phyloP scores from a whole-genome alignment of 2,113 vertebrate genomes.

The Atherinomorus stipes region DNA sequence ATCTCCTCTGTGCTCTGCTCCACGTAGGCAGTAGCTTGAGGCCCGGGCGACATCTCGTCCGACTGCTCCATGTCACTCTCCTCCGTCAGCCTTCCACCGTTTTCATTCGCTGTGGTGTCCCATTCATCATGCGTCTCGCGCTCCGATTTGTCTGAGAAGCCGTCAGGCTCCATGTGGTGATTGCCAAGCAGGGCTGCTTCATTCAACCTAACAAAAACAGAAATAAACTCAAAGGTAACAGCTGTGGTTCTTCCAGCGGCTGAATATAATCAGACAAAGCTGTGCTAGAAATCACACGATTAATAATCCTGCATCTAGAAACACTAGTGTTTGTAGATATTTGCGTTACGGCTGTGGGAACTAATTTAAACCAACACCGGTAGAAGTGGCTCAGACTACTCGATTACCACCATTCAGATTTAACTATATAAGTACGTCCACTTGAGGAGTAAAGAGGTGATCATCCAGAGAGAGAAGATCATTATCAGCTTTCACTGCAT shows the following conservation, averaged over 20 bases:
- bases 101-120: constrained; percentile 84
- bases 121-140: constrained; percentile 90
- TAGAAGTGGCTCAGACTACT: too few relatives aligned
- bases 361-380: too few relatives aligned
- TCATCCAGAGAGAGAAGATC: too few relatives aligned
- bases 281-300: too few relatives aligned
- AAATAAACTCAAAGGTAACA: constrained; percentile 28
- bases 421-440: neutral
- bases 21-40: constrained; percentile 88
- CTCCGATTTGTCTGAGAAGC: constrained; percentile 92
- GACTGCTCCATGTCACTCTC: constrained; percentile 91
- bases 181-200: constrained; percentile 85
- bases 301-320: neutral
- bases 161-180: constrained; percentile 89
- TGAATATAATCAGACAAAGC: too few relatives aligned
- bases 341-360: too few relatives aligned
- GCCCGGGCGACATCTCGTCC: constrained; percentile 81
- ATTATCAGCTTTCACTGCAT: neutral
- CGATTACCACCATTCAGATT: neutral
- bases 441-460: neutral
- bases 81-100: constrained; percentile 84
- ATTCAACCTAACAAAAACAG: constrained; percentile 82
- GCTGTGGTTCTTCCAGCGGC: neutral
- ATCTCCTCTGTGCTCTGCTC: constrained; percentile 92
- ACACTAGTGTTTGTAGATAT: neutral